Percentiles rank a stretch among this genome's conserved stretches.
Evolutionary conservation across 1,140 invertebrate genomes (phyloP).

Genomic region (Leptoteleia sp.): DNA sequence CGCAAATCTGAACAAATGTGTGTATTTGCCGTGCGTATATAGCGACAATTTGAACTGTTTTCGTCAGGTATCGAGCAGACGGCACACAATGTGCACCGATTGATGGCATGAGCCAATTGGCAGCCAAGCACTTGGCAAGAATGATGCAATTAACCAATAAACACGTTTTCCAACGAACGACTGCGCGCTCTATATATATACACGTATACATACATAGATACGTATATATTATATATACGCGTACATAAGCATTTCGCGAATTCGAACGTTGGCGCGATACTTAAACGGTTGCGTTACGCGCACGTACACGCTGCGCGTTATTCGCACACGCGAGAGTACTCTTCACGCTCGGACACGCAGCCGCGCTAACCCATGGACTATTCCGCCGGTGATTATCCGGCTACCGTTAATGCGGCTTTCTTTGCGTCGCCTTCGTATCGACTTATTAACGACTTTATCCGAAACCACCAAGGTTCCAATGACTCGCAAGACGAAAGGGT

Average conservation of each 20-base stretch:
- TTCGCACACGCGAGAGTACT: background rate
- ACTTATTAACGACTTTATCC: slow-evolving; percentile 53
- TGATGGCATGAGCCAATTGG: slow-evolving; percentile 75
- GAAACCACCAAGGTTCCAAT: slow-evolving; percentile 17
- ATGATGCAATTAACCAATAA: slow-evolving; percentile 79
- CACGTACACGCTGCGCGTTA: slow-evolving; percentile 11
- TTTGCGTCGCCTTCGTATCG: slow-evolving; percentile 39
- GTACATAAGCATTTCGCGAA: slow-evolving; percentile 38
- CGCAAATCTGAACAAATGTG: slow-evolving; percentile 41
- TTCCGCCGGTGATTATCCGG: slow-evolving; percentile 48
- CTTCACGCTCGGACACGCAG: too few species aligned
- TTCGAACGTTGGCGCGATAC: slow-evolving; percentile 33
- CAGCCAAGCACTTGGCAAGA: slow-evolving; percentile 73
- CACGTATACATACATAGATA: too few species aligned
- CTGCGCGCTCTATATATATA: slow-evolving; percentile 37
- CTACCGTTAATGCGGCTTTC: slow-evolving; percentile 50
- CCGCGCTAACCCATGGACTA: slow-evolving; percentile 31
- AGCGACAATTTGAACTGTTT: slow-evolving; percentile 56
- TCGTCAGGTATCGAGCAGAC: slow-evolving; percentile 65
- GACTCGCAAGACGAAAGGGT: slow-evolving; percentile 40
- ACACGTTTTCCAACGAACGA: slow-evolving; percentile 73
- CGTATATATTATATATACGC: slow-evolving; percentile 25
- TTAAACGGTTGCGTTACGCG: slow-evolving; percentile 29
- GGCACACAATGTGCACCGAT: slow-evolving; percentile 66
- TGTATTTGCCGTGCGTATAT: slow-evolving; percentile 27